Base-by-base conservation (phyloP, 2,888 invertebrate species). In the Patella depressa region DNA sequence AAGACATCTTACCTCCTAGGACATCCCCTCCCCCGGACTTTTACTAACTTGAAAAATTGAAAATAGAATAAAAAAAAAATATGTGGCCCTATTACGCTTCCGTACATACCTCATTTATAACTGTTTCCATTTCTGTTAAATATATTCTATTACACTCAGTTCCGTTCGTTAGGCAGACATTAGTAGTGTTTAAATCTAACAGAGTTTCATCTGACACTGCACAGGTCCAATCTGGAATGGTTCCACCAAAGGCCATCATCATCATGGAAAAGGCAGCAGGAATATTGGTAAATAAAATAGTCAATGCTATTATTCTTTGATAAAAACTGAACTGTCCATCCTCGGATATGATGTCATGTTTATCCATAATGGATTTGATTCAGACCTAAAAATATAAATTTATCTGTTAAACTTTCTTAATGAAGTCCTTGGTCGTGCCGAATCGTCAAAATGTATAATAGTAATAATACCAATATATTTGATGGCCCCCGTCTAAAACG, bases 181-280 rank as follows among this genome's bases (percentile, higher is more conserved):
- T 65, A 7, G 65, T 65, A 3, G 24, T 24, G 24, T 65, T 65
- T 24, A 24, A 65, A 65, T 65, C 24, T 65, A 65, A 11, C 19
- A 24, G 24, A 24, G 12, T 24, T 24, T 65, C 24, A 12, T 65
- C 65, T 24, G 24, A 11, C 45, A 45, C 45, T 9, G 45, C 1
- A 24, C 65, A 65, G 19, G 65, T 15, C 65, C 65, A 65, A 19
- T 65, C 65, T 19, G 65, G 65, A 24, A 65, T 65, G 4, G 65
- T 12, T 24, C 65, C 65, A 65, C 65, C 65, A 65, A 65, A 65
- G 2, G 65, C 65, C 65, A 65, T 65, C 65, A 65, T 65, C 65
- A 65, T 65, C 65, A 65, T 65, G 5, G 65, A 65, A 65, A 65
- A 19, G 9, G 65, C 65, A 11, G 15, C 15, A 3, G 65, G 65